Conservation (phyloP, 2,113 vertebrate genomes). For the Phasianus colchicus region DNA sequence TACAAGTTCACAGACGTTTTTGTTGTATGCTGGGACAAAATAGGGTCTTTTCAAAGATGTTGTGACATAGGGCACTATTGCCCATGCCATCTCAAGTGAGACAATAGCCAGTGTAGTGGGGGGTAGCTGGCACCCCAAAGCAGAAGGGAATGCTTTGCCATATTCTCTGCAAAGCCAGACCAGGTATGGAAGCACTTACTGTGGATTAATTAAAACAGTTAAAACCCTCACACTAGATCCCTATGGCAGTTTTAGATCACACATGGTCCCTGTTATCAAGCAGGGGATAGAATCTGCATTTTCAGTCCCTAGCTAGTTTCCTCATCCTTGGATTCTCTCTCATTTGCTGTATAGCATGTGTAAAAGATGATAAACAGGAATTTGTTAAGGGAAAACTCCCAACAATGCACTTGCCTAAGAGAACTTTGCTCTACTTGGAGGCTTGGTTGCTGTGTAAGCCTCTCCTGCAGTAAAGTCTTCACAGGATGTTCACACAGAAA, state of each 20-base stretch:
- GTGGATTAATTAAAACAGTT: not conserved
- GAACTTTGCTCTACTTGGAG: not conserved
- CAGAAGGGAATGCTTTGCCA: not conserved
- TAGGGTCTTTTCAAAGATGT: constrained; percentile 33
- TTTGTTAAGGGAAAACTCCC: not conserved
- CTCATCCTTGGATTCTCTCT: not conserved
- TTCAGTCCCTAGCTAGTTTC: not conserved
- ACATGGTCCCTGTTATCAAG: not conserved
- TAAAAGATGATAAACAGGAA: not conserved
- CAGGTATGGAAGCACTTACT: not conserved
- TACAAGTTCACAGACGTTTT: not conserved
- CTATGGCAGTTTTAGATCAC: not conserved
- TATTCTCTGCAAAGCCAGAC: not conserved
- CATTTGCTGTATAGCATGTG: not conserved
- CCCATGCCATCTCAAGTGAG: not conserved
- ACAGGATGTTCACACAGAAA: not conserved
- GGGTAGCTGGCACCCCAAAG: not conserved
- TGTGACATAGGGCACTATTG: constrained; percentile 32
- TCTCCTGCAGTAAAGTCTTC: not conserved
- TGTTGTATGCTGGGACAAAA: constrained; percentile 41
- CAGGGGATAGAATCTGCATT: not conserved
- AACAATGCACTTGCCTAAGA: not conserved
- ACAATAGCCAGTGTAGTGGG: not conserved
- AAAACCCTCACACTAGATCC: not conserved
- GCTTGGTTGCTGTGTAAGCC: not conserved